Evolutionary conservation across 2,888 invertebrate species (phyloP).

Genomic region (Apamea anceps): DNA sequence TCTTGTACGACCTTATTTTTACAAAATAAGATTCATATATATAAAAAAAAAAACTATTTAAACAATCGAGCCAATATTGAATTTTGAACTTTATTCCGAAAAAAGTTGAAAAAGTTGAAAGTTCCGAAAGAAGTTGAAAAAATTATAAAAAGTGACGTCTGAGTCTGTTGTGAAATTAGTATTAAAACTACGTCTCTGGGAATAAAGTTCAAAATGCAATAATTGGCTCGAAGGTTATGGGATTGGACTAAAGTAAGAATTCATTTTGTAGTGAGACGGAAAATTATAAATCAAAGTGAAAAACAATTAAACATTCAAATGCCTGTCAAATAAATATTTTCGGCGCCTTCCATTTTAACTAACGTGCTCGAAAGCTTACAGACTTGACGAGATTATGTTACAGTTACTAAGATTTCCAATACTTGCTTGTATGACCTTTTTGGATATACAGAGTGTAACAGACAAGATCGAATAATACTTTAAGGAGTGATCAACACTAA

Average conservation of each 20-base stretch:
- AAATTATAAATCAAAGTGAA: conserved; percentile 9
- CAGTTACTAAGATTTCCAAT: not conserved
- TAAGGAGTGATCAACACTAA: not conserved
- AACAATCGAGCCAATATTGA: not conserved
- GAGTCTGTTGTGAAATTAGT: not conserved
- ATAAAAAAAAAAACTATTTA: not conserved
- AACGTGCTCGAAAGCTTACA: not conserved
- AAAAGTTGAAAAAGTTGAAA: too few relatives aligned
- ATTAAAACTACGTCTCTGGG: not conserved
- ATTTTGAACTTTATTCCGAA: not conserved
- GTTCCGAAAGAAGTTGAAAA: not conserved
- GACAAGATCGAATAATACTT: not conserved
- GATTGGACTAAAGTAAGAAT: not conserved
- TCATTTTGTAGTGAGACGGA: not conserved
- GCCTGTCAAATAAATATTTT: conserved; percentile 28
- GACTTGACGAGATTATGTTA: not conserved
- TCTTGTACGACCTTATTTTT: too few relatives aligned
- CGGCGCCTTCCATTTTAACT: conserved; percentile 22
- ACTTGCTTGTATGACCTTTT: not conserved
- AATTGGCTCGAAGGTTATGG: not conserved
- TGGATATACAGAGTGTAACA: not conserved
- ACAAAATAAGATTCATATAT: not conserved
- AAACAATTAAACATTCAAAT: not conserved
- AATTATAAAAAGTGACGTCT: not conserved
- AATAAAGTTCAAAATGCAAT: not conserved